These are phyloP conservation scores for Steinernema hermaphroditum DNA, from an alignment of 2,888 invertebrate species.

Conservation along the genomic window DNA sequence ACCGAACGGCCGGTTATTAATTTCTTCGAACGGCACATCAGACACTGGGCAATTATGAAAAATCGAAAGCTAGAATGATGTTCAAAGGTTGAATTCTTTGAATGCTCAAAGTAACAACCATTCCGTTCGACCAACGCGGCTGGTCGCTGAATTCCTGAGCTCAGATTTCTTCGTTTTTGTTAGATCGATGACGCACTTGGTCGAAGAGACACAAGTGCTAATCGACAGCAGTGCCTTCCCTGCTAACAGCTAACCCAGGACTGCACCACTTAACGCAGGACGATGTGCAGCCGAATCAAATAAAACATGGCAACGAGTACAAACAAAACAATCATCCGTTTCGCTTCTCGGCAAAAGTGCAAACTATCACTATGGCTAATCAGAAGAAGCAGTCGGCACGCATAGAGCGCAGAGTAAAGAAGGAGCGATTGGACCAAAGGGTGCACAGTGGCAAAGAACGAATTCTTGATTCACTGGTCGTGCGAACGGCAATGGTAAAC, in stretches of 20 bases:
- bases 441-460: too few relatives aligned
- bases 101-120: not conserved
- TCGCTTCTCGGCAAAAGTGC: too few relatives aligned
- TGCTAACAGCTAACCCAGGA: not conserved
- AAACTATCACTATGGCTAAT: too few relatives aligned
- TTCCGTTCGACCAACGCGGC: not conserved
- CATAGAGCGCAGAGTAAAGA: too few relatives aligned
- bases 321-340: not conserved
- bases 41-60: not conserved
- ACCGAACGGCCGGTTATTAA: not conserved
- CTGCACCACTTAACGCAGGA: conserved; percentile 5
- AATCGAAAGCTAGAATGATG: not conserved
- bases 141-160: conserved; percentile 28
- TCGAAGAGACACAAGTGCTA: conserved; percentile 22
- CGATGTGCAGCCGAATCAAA: not conserved
- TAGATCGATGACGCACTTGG: conserved; percentile 28
- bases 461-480: too few relatives aligned
- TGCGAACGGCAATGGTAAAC: too few relatives aligned
- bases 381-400: too few relatives aligned
- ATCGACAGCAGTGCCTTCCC: conserved; percentile 22
- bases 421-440: too few relatives aligned
- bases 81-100: not conserved
- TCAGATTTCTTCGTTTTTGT: conserved; percentile 25
- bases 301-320: not conserved
- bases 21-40: not conserved